Evolutionary conservation across 2,113 vertebrate genomes (phyloP), one percentile per base, ranked within the genome.

Genomic region (Larimichthys polyactis): DNA sequence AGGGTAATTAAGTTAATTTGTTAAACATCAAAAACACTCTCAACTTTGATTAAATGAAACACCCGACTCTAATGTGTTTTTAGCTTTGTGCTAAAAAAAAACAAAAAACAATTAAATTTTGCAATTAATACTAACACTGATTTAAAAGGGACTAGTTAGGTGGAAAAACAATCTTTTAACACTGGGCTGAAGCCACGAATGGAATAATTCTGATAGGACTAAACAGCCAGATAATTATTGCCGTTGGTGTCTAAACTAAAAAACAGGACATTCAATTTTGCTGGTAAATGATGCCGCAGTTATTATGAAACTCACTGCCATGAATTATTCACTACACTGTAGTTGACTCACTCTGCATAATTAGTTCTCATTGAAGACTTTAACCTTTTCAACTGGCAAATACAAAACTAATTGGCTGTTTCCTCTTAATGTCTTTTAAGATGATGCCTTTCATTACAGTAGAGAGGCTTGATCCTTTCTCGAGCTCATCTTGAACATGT

Each of bases 311-410:
- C 66, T 83, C 59, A 14, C 49, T 44, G 20, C 2, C 58, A 87
- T 85, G 62, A 89, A 81, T 91, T 57, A 88, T 82, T 91, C 79
- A 89, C 16, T 57, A 57, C 67, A 70, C 24, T 52, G 55, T 70
- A 58, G 64, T 89, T 72, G 69, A 74, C 65, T 82, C 67, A 27
- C 48, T 76, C 71, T 66, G n/a, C 67, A 64, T 86, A 75, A 84
- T 91, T 71, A 84, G 76, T 68, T 87, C 44, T 79, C 66, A 74
- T 20, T 83, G 60, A 84, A 83, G 74, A 78, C 81, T 87, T 85
- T 71, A 83, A 91, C 79, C 81, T 89, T 87, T 89, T 88, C 64
- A 91, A 68, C 74, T 48, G 57, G 58, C 72, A 85, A 82, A 83
- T 79, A 80, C 7, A 48, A 69, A 79, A 78, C 58, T 82, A 87